Evolutionary conservation across 2,113 vertebrate species (phyloP).

Genomic region (Eurypyga helias): DNA sequence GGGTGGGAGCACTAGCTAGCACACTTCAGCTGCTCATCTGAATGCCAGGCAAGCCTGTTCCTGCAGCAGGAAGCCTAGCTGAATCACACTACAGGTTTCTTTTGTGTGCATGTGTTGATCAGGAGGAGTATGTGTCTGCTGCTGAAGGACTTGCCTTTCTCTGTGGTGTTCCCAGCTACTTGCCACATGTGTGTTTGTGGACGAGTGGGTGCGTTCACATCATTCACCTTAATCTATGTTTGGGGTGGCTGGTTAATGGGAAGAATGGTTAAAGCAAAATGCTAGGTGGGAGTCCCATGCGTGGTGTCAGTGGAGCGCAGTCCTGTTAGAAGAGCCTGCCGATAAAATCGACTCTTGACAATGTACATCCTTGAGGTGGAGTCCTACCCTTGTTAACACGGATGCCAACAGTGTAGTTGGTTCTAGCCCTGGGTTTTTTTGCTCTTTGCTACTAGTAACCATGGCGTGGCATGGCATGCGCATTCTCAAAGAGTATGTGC

Average conservation of each 20-base stretch:
- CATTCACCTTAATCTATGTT: neutral
- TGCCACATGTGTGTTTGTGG: rapidly evolving
- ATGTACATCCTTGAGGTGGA: neutral
- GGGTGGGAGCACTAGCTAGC: neutral
- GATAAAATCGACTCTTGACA: neutral
- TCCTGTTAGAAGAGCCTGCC: neutral
- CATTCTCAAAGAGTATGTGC: neutral
- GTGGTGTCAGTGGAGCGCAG: neutral
- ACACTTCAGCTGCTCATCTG: neutral
- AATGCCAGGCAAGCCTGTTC: neutral
- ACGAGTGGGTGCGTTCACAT: neutral
- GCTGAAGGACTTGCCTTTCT: neutral
- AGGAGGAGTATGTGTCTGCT: neutral
- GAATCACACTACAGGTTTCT: neutral
- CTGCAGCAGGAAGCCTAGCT: neutral
- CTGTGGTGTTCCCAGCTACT: neutral
- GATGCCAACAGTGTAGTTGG: neutral
- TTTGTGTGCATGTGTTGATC: neutral
- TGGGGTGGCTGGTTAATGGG: neutral
- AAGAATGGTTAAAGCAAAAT: neutral
- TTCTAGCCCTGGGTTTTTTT: constrained; percentile 27
- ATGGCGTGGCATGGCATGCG: neutral
- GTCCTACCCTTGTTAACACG: neutral
- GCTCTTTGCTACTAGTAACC: constrained; percentile 16
- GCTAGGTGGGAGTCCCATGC: neutral